Percentiles rank a stretch among this genome's conserved stretches.
phyloP scores from a whole-genome alignment of 2,113 vertebrate genomes.

The Macquaria ambigua region DNA sequence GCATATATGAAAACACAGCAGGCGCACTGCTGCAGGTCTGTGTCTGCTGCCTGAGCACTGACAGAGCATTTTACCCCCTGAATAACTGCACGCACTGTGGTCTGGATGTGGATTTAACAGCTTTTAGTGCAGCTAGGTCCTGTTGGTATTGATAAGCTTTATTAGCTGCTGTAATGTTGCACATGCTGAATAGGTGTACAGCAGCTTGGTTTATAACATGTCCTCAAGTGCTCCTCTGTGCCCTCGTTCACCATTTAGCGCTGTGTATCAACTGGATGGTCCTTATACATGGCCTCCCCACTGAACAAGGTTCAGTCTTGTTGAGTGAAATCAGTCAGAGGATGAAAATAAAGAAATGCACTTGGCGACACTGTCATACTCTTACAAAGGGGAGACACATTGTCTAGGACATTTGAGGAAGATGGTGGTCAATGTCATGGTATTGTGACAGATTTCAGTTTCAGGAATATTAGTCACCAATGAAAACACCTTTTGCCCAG shows the following conservation, averaged over 20 bases:
- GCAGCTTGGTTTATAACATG: background rate
- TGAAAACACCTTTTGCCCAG: background rate
- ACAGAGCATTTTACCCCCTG: slow-evolving; percentile 16
- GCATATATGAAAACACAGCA: slow-evolving; percentile 41
- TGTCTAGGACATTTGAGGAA: background rate
- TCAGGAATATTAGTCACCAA: background rate
- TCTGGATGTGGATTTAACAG: slow-evolving; percentile 34
- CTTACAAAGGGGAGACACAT: background rate
- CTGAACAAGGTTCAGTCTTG: background rate
- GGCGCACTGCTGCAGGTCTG: slow-evolving; percentile 13
- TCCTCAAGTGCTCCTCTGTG: background rate
- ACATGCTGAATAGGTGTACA: background rate
- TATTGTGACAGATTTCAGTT: background rate
- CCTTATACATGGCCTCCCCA: background rate
- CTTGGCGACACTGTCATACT: background rate
- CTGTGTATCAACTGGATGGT: background rate
- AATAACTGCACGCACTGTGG: background rate
- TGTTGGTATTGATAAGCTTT: slow-evolving; percentile 30
- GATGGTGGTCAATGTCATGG: background rate
- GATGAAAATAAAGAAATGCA: slow-evolving; percentile 10
- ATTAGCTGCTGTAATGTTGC: slow-evolving; percentile 9
- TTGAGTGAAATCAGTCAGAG: background rate
- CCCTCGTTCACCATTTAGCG: background rate
- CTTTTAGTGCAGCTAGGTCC: slow-evolving; percentile 20
- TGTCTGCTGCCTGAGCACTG: slow-evolving; percentile 19